Base-by-base conservation (phyloP, 2,888 invertebrate species). In the Gymnocheta viridis region DNA sequence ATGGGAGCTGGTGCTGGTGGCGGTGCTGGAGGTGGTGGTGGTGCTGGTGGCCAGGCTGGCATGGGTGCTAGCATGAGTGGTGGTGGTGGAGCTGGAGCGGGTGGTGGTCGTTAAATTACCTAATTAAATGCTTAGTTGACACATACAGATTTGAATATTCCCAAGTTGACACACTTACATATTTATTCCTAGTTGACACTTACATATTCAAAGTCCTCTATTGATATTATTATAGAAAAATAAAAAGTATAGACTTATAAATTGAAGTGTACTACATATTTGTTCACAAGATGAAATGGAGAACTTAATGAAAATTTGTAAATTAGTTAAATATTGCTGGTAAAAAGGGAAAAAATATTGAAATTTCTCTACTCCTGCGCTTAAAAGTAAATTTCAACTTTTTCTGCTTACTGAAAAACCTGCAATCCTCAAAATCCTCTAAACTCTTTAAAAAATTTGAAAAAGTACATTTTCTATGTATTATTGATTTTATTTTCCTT, bases 1-100 rank as follows among this genome's bases (percentile, higher is more conserved):
- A 64, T 79, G 69, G 38, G 79, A 4, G 72, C 24, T 6, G 77
- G 72, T 14, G 64, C 17, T 14, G 74, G 60, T 2, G 66, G 29
- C 2, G 72, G 51, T 27, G 60, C 17, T 2, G 60, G 58, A 3
- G 76, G 64, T 32, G 76, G 69, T 22, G n/a, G n/a, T n/a, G n/a
- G n/a, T n/a, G n/a, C n/a, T n/a, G n/a, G n/a, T n/a, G n/a, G n/a
- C n/a, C n/a, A n/a, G n/a, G n/a, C n/a, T n/a, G n/a, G n/a, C n/a
- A 19, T 24, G 2, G 78, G 60, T 12, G 82, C n/a, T 17, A 17
- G 73, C n/a, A 29, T n/a, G 12, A 76, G 38, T 7, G 74, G 29
- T 12, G 51, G 60, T 9, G 62, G 24, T 27, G 67, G 67, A 6
- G 51, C 12, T 0, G 47, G 54, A 2, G 51, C 72, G 64, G 66